phyloP scores from a whole-genome alignment of 2,888 invertebrate genomes.

The Heteromurus nitidus region DNA sequence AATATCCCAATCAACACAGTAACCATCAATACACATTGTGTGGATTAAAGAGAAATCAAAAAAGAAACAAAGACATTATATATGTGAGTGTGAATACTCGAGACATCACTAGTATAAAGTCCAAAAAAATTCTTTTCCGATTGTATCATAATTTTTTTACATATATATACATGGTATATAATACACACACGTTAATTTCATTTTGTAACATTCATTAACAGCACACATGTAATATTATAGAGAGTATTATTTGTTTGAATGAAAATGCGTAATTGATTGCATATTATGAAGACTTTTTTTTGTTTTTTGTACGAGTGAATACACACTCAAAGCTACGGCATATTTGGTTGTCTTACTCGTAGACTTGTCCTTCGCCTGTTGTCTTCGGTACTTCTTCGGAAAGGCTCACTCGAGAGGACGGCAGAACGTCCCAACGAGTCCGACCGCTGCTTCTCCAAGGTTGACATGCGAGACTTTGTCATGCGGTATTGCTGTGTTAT shows the following conservation, averaged over 20 bases:
- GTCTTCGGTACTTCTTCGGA: constrained; percentile 72
- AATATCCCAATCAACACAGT: constrained; percentile 56
- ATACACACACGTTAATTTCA: neutral
- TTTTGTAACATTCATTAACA: constrained; percentile 4
- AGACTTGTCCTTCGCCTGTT: constrained; percentile 78
- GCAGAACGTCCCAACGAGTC: constrained; percentile 71
- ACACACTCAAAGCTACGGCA: constrained; percentile 63
- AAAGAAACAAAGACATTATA: constrained; percentile 37
- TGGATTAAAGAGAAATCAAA: constrained; percentile 22
- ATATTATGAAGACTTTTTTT: neutral
- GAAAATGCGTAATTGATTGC: constrained; percentile 4
- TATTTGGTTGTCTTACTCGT: constrained; percentile 77
- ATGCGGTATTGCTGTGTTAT: constrained; percentile 74
- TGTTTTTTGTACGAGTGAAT: too few species aligned
- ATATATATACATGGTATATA: constrained; percentile 2
- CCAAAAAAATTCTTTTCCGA: neutral
- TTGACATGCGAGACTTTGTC: constrained; percentile 71
- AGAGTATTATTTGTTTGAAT: neutral
- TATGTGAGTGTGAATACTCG: constrained; percentile 6
- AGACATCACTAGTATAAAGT: constrained; percentile 27
- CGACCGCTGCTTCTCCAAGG: constrained; percentile 71
- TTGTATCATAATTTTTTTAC: neutral
- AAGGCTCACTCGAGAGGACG: constrained; percentile 68
- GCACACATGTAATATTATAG: neutral
- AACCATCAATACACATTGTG: constrained; percentile 40